Conservation (phyloP, 2,113 vertebrate species). For the Sterrhoptilus dennistouni region DNA sequence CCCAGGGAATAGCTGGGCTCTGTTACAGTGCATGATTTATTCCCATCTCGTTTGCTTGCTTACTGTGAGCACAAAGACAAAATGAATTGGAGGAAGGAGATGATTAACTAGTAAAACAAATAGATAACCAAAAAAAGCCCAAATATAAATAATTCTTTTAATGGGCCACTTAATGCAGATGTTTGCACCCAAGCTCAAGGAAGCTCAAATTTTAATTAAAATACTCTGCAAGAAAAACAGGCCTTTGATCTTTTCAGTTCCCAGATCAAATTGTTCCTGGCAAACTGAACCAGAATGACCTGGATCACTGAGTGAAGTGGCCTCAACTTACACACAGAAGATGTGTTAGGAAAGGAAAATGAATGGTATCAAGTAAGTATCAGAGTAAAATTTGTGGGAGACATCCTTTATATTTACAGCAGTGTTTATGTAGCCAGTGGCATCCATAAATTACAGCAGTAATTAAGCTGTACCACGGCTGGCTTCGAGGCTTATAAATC, state of each 20-base stretch:
- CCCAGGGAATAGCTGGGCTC: neutral
- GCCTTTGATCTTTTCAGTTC: slow-evolving; percentile 28
- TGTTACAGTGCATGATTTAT: neutral
- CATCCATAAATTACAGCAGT: slow-evolving; percentile 72
- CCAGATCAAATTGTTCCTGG: neutral
- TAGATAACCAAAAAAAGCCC: neutral
- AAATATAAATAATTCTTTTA: slow-evolving; percentile 47
- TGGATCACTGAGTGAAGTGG: neutral
- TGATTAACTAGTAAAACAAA: slow-evolving; percentile 43
- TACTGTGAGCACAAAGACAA: slow-evolving; percentile 22
- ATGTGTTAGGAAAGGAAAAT: slow-evolving; percentile 21
- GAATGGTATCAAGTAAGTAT: slow-evolving; percentile 42
- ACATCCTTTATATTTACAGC: slow-evolving; percentile 67
- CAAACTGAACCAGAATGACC: neutral
- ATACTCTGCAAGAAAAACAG: slow-evolving; percentile 55
- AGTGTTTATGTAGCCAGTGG: slow-evolving; percentile 54
- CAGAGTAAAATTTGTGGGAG: slow-evolving; percentile 57
- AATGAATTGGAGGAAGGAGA: neutral
- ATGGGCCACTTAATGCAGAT: neutral
- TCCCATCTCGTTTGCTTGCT: slow-evolving; percentile 3
- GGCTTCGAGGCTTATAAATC: slow-evolving; percentile 69
- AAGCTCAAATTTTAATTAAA: slow-evolving; percentile 71
- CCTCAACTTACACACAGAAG: neutral
- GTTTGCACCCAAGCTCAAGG: slow-evolving; percentile 52
- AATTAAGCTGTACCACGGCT: slow-evolving; percentile 60